Base-by-base conservation (phyloP, 2,888 invertebrate species). In the Cheilosia urbana region DNA sequence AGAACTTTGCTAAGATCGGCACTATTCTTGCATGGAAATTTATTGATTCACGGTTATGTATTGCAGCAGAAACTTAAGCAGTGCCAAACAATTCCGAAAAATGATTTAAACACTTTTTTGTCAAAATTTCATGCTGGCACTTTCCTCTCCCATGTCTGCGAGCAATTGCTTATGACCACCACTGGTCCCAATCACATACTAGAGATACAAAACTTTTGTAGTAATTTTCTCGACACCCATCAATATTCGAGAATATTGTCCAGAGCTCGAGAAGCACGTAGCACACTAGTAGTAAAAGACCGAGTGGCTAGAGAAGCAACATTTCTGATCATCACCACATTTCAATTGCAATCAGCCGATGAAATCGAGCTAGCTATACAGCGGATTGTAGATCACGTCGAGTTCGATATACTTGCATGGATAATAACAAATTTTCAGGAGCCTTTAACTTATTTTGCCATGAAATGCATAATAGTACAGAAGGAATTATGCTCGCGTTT, bases 131-230 rank as follows among this genome's bases (percentile, higher is more conserved):
- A 85, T 21, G 27, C 37, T 21, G 76, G 62, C 9, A 71, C 17
- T 15, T 51, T 85, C 1, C 37, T 85, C 1, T 34, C 71, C 11
- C 72, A 81, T 66, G 19, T 85, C 6, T 85, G 85, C 30, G 62
- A 68, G 47, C 66, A 63, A 42, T 57, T 85, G 2, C 81, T 85
- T 9, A 58, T 77, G 63, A 85, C 85, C 11, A 21, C 51, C 13
- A 77, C 85, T 2, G 85, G 81, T 19, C 81, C 85, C 1, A 63
- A 81, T 30, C 76, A 85, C 40, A 62, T 85, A 9, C 40, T 72
- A 24, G 85, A 81, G 37, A 77, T 85, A 19, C 80, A 85, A 81
- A 37, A 57, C 15, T 85, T 85, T 45, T 81, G 71, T 30, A 13
- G 34, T 30, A 68, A 72, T n/a, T 85, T 85, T 13, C 76, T 85